phyloP scores from a whole-genome alignment of 2,113 vertebrate species.

The Gobiocypris rarus region DNA sequence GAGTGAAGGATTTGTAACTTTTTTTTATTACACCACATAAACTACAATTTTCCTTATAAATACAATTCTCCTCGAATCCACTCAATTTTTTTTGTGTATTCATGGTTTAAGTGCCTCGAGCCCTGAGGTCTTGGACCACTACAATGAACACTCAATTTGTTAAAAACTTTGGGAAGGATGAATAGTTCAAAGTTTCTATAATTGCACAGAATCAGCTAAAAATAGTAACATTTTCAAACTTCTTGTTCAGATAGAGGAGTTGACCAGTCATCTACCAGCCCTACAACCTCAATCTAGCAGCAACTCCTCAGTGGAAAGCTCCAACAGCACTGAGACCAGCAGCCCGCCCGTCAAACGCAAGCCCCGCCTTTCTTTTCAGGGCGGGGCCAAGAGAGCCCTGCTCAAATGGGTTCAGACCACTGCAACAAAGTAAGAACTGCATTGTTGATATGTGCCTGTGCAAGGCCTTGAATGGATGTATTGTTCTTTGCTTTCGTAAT shows the following conservation, averaged over 20 bases:
- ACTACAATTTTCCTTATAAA: too few relatives aligned
- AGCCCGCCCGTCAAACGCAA: conserved; percentile 94
- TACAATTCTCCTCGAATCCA: too few relatives aligned
- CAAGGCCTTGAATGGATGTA: not conserved
- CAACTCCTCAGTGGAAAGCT: conserved; percentile 89
- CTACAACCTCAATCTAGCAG: conserved; percentile 87
- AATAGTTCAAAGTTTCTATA: not conserved
- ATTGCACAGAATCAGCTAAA: not conserved
- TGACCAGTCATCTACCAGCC: conserved; percentile 91
- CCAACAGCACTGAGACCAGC: conserved; percentile 85
- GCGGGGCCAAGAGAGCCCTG: conserved; percentile 89
- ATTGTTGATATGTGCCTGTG: not conserved
- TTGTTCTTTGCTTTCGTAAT: not conserved
- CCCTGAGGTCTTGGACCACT: too few relatives aligned
- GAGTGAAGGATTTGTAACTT: too few relatives aligned
- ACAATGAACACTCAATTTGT: too few relatives aligned
- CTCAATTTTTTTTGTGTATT: too few relatives aligned
- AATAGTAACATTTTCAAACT: not conserved
- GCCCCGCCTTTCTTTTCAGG: conserved; percentile 84
- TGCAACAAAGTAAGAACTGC: conserved; percentile 84
- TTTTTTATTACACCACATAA: too few relatives aligned
- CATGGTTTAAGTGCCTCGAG: too few relatives aligned
- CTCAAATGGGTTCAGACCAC: conserved; percentile 95
- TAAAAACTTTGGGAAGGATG: too few relatives aligned
- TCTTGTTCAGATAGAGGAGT: conserved; percentile 88